phyloP scores from a whole-genome alignment of 2,888 invertebrate genomes.

The Papilio protenor region DNA sequence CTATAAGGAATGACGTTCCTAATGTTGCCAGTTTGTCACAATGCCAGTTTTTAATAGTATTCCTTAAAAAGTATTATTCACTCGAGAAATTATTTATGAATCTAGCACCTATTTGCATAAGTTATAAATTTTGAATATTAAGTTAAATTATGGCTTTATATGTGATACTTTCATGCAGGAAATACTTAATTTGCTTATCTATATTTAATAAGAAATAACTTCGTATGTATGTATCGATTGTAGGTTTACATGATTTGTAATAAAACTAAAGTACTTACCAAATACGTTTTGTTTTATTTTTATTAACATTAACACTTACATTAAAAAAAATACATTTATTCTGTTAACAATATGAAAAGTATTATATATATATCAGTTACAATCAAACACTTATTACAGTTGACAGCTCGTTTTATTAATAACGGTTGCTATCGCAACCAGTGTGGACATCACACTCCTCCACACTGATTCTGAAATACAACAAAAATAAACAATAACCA shows the following conservation, averaged over 20 bases:
- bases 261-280: constrained; percentile 41
- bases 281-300: constrained; percentile 35
- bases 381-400: too few relatives aligned
- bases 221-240: constrained; percentile 50
- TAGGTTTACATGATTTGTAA: constrained; percentile 50
- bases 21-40: constrained; percentile 33
- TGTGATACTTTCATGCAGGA: constrained; percentile 23
- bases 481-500: too few relatives aligned
- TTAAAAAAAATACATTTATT: constrained; percentile 8
- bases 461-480: too few relatives aligned
- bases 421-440: too few relatives aligned
- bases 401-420: too few relatives aligned
- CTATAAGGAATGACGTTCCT: constrained; percentile 37
- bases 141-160: constrained; percentile 36
- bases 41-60: constrained; percentile 24
- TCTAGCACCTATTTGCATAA: constrained; percentile 21
- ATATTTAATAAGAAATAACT: constrained; percentile 53
- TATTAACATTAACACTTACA: not conserved
- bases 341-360: too few relatives aligned
- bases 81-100: constrained; percentile 29
- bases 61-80: constrained; percentile 32
- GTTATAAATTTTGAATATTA: constrained; percentile 28
- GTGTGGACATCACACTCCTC: too few relatives aligned
- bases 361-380: too few relatives aligned
- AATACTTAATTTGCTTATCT: constrained; percentile 43